Base-by-base conservation (phyloP, 1,140 invertebrate species). In the Drosophila lini region DNA sequence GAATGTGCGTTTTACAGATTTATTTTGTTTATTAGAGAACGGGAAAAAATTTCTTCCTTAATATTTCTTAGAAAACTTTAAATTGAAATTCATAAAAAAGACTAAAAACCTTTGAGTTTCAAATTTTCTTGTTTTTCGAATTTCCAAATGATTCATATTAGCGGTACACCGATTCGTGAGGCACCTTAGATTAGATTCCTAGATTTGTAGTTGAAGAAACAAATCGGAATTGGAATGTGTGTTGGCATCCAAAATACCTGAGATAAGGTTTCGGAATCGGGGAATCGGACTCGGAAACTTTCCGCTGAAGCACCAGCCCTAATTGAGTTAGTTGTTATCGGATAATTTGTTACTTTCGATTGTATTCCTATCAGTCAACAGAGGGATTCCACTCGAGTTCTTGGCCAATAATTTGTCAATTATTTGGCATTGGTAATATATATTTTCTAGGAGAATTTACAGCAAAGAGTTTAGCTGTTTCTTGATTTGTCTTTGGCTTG, bases 281-380 rank as follows among this genome's bases (percentile, higher is more conserved):
- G 52, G 34, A 28, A 59, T 31, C 13, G 38, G 10, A 59, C 40
- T n/a, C 47, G 52, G 45, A 47, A 71, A 71, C 52, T 71, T 71
- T 71, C 69, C 69, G 32, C 25, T 32, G 16, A 19, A n/a, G 60
- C 44, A 67, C 31, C 34, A 10, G 11, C 15, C 36, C 31, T 71
- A 71, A 71, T 71, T 70, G 65, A 71, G 42, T 71, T 59, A 38
- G n/a, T 38, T 42, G 31, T 71, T 71, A 71, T 71, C 69, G n/a
- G 44, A 5, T 36, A 59, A 71, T 71, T 71, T 13, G 52, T 59
- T 55, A 71, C 52, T 71, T 71, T 71, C 69, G 36, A 70, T 70
- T 71, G 16, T 31, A 22, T 32, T 36, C 28, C 25, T n/a, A 70
- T 50, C 42, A 16, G 34, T 31, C 44, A 16, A 13, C 9, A 3